These are phyloP conservation scores for Amblyornis subalaris DNA, from an alignment of 2,113 vertebrate species.

Conservation along the genomic window DNA sequence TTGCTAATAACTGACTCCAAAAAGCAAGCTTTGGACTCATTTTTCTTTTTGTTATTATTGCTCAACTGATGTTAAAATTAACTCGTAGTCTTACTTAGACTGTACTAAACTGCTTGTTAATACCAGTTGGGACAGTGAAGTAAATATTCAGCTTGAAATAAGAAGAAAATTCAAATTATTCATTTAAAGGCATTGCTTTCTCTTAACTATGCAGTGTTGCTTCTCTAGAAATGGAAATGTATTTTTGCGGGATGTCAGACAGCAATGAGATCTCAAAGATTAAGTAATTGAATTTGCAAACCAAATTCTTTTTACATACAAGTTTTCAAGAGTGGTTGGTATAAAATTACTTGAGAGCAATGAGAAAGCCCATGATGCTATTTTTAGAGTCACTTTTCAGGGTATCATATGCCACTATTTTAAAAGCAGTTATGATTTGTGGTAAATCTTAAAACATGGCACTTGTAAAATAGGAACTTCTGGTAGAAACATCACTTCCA, in stretches of 20 bases:
- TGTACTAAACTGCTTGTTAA: conserved; percentile 27
- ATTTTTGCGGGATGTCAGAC: background rate
- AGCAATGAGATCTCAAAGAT: background rate
- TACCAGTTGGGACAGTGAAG: background rate
- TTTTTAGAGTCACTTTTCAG: conserved; percentile 20
- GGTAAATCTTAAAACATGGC: background rate
- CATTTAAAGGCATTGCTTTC: background rate
- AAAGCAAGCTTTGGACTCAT: background rate
- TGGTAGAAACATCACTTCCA: background rate
- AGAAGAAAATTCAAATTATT: background rate
- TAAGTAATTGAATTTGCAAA: background rate
- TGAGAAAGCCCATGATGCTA: background rate
- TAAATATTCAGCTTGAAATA: background rate
- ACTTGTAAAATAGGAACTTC: background rate
- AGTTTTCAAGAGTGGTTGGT: background rate
- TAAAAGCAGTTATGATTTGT: background rate
- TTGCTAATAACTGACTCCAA: conserved; percentile 44
- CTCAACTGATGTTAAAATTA: conserved; percentile 13
- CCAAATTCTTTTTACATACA: background rate
- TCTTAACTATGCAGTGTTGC: background rate
- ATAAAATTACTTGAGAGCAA: background rate
- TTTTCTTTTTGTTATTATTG: background rate
- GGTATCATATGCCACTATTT: background rate
- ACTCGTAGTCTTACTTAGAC: background rate
- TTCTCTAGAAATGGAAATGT: background rate